Evolutionary conservation across 2,113 vertebrate genomes (phyloP).

Genomic region (Tiliqua scincoides): DNA sequence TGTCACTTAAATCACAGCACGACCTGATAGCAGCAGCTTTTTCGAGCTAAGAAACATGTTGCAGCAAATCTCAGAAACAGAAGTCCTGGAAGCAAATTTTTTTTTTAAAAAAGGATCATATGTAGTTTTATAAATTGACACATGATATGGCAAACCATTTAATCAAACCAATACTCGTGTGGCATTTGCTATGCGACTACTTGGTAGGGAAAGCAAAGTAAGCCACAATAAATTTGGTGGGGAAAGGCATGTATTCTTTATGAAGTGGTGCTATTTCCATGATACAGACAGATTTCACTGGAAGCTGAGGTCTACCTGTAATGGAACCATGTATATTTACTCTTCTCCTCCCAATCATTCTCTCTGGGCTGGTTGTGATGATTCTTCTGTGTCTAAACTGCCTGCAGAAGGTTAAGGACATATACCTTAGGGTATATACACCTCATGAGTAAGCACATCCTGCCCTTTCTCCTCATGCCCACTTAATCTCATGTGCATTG

Average conservation of each 20-base stretch:
- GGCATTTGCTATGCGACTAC: background rate
- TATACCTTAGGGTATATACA: no score
- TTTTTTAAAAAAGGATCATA: background rate
- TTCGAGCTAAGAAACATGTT: slow-evolving; percentile 33
- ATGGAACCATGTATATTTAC: no score
- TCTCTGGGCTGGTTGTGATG: no score
- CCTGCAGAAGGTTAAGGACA: no score
- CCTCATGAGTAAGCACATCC: no score
- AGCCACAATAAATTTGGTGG: background rate
- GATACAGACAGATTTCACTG: background rate
- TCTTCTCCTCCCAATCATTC: no score
- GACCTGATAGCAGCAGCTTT: slow-evolving; percentile 47
- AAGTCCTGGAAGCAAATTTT: slow-evolving; percentile 8
- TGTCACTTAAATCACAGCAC: slow-evolving; percentile 43
- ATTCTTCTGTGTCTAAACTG: no score
- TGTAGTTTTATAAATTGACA: background rate
- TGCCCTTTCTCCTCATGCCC: no score
- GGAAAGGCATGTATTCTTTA: background rate
- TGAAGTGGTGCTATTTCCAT: background rate
- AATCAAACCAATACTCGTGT: background rate
- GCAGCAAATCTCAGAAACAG: slow-evolving; percentile 11
- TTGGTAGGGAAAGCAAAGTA: background rate
- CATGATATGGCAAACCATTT: background rate
- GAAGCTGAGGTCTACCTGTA: background rate
- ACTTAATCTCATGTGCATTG: no score